These are phyloP conservation scores for Pangasius sanitwongsei DNA, from an alignment of 2,797 vertebrate genomes.

Conservation along the genomic window DNA sequence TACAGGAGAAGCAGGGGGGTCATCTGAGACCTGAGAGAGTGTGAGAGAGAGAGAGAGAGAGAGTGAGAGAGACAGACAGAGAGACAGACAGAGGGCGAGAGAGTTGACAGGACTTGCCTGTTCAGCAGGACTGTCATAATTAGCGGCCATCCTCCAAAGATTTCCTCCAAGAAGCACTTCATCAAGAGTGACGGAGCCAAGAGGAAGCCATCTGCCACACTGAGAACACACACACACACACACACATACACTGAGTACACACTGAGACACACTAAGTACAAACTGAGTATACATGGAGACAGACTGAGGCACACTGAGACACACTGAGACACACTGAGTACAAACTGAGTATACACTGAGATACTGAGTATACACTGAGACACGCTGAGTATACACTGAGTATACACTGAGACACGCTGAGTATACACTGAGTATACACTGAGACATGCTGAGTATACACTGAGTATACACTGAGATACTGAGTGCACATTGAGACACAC, in stretches of 20 bases:
- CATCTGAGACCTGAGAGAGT: background rate
- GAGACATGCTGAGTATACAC: background rate
- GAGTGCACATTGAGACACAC: background rate
- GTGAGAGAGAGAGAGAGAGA: background rate
- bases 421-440: background rate
- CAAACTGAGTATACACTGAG: background rate
- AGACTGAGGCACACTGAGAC: background rate
- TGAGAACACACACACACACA: conserved; percentile 20
- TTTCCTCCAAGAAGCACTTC: conserved; percentile 49
- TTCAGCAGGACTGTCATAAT: conserved; percentile 56
- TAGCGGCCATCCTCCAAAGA: conserved; percentile 40
- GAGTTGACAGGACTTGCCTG: conserved; percentile 38
- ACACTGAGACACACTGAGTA: background rate
- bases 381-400: background rate
- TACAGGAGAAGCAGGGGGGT: background rate
- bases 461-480: background rate
- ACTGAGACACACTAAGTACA: background rate
- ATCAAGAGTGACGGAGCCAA: conserved; percentile 44
- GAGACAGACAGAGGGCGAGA: conserved; percentile 13
- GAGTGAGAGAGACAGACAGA: background rate
- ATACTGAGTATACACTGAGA: background rate
- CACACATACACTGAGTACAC: background rate
- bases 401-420: background rate
- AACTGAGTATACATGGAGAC: background rate
- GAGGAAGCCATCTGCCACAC: conserved; percentile 48